Evolutionary conservation across 1,140 invertebrate genomes (phyloP).

Genomic region (Drosophila miranda): DNA sequence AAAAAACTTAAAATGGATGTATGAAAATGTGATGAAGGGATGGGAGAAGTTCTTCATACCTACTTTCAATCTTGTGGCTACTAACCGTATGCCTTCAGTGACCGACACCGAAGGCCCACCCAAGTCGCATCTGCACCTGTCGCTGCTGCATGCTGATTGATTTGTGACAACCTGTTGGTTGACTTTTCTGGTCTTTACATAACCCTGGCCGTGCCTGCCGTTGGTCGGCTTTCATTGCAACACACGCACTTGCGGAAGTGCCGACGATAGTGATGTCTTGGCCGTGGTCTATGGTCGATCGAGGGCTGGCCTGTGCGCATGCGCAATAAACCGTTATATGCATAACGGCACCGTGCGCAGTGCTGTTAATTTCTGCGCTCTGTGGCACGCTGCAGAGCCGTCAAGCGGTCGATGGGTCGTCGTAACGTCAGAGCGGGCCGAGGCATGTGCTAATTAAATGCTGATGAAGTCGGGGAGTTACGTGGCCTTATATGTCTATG

Average conservation of each 20-base stretch:
- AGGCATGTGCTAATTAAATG: conserved; percentile 67
- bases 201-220: conserved; percentile 29
- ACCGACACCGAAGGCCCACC: conserved; percentile 17
- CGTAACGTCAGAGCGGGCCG: conserved; percentile 52
- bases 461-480: conserved; percentile 49
- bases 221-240: conserved; percentile 55
- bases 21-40: too few species aligned
- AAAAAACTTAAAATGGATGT: too few species aligned
- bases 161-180: conserved; percentile 65
- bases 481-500: conserved; percentile 56
- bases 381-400: conserved; percentile 45
- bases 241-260: conserved; percentile 70
- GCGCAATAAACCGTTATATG: conserved; percentile 77
- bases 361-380: conserved; percentile 59
- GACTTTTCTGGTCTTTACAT: conserved; percentile 56
- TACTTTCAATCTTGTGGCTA: too few species aligned
- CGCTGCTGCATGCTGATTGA: conserved; percentile 69
- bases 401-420: conserved; percentile 23
- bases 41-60: too few species aligned
- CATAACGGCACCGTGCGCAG: conserved; percentile 60
- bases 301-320: conserved; percentile 47
- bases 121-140: conserved; percentile 18
- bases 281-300: conserved; percentile 28
- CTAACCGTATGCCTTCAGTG: too few species aligned
- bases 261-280: conserved; percentile 32